Percentiles rank a stretch among this genome's conserved stretches.
phyloP scores from a whole-genome alignment of 2,113 vertebrate genomes.

The Lichenostomus cassidix region DNA sequence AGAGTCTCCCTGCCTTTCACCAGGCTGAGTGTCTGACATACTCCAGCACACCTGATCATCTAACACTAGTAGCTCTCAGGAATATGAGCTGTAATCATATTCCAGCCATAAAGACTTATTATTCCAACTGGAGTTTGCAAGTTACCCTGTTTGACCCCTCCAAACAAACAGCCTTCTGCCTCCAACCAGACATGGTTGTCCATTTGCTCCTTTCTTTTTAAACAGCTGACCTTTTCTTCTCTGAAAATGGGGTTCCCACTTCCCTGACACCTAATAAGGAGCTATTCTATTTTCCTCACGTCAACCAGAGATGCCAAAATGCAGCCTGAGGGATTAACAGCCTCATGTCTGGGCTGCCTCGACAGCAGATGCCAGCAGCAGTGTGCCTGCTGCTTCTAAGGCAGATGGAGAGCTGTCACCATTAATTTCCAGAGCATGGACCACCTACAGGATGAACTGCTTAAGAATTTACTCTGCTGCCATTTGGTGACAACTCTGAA shows the following conservation, averaged over 20 bases:
- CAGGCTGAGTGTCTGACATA: not conserved
- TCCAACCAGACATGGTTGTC: not conserved
- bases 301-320: not conserved
- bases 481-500: rapidly evolving
- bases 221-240: not conserved
- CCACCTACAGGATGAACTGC: not conserved
- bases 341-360: not conserved
- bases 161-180: not conserved
- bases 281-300: not conserved
- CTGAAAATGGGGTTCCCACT: not conserved
- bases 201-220: not conserved
- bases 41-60: not conserved
- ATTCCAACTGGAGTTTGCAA: not conserved
- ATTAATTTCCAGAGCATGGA: not conserved
- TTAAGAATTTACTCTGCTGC: not conserved
- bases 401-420: not conserved
- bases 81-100: not conserved
- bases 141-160: not conserved
- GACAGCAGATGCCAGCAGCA: not conserved
- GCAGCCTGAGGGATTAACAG: not conserved
- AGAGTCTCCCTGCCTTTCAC: not conserved
- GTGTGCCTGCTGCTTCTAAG: not conserved
- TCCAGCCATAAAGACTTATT: not conserved
- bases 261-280: not conserved
- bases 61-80: rapidly evolving